Evolutionary conservation across 1,140 invertebrate species (phyloP).

Genomic region (Steinernema khuongi): DNA sequence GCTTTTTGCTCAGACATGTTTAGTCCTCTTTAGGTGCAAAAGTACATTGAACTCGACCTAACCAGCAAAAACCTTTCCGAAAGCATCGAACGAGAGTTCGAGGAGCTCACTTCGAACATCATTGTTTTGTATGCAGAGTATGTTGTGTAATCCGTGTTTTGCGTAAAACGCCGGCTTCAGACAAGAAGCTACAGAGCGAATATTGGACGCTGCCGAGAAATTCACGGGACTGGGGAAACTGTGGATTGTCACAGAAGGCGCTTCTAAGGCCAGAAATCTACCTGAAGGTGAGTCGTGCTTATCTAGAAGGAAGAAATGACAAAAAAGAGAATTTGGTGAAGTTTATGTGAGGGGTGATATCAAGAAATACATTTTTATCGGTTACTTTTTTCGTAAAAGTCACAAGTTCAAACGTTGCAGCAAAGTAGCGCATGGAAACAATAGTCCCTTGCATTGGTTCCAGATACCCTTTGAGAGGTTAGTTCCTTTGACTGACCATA

Average conservation of each 20-base stretch:
- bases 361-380: no score
- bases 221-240: slow-evolving; percentile 45
- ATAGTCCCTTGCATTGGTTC: no score
- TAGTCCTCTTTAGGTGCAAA: slow-evolving; percentile 44
- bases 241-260: slow-evolving; percentile 53
- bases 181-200: slow-evolving; percentile 23
- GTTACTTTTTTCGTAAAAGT: no score
- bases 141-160: not conserved
- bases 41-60: slow-evolving; percentile 42
- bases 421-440: no score
- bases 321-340: no score
- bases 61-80: slow-evolving; percentile 14
- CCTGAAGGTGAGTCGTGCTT: slow-evolving; percentile 44
- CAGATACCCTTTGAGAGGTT: no score
- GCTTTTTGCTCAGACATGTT: not conserved
- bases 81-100: slow-evolving; percentile 34
- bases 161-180: slow-evolving; percentile 8
- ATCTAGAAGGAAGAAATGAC: not conserved
- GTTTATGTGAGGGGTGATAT: no score
- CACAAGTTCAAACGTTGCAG: no score
- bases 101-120: slow-evolving; percentile 53
- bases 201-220: slow-evolving; percentile 39
- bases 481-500: no score
- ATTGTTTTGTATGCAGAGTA: slow-evolving; percentile 50
- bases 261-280: slow-evolving; percentile 41